phyloP scores from a whole-genome alignment of 2,888 invertebrate species.

The Cephus pulcher region DNA sequence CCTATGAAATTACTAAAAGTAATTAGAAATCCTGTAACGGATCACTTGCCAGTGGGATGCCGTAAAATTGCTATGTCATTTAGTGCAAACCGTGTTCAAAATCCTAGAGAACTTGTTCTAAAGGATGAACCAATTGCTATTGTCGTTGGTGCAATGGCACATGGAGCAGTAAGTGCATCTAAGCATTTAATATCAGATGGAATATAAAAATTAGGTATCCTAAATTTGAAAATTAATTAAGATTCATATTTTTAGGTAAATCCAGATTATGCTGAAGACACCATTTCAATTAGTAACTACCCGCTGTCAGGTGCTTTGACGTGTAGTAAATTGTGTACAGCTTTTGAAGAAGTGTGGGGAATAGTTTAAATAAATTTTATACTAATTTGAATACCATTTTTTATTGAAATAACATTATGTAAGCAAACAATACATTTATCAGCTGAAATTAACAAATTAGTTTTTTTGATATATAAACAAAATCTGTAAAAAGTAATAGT shows the following conservation, averaged over 20 bases:
- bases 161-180: slow-evolving; percentile 83
- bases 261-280: slow-evolving; percentile 89
- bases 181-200: neutral
- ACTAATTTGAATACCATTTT: neutral
- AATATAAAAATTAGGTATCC: neutral
- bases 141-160: slow-evolving; percentile 97
- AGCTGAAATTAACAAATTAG: neutral
- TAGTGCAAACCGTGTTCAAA: slow-evolving; percentile 78
- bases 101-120: slow-evolving; percentile 84
- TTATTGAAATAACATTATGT: neutral
- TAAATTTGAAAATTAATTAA: neutral
- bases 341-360: slow-evolving; percentile 95
- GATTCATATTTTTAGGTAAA: slow-evolving; percentile 67
- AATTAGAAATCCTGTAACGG: slow-evolving; percentile 95
- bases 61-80: slow-evolving; percentile 92
- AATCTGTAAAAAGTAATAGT: neutral
- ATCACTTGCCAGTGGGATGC: slow-evolving; percentile 95
- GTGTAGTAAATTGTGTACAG: slow-evolving; percentile 93
- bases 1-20: slow-evolving; percentile 92
- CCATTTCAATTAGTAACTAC: slow-evolving; percentile 93
- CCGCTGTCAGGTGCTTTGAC: slow-evolving; percentile 96
- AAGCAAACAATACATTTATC: neutral
- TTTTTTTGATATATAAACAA: neutral
- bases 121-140: slow-evolving; percentile 86
- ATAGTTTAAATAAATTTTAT: slow-evolving; percentile 69